phyloP scores from a whole-genome alignment of 1,140 invertebrate species.

The Periplaneta americana region DNA sequence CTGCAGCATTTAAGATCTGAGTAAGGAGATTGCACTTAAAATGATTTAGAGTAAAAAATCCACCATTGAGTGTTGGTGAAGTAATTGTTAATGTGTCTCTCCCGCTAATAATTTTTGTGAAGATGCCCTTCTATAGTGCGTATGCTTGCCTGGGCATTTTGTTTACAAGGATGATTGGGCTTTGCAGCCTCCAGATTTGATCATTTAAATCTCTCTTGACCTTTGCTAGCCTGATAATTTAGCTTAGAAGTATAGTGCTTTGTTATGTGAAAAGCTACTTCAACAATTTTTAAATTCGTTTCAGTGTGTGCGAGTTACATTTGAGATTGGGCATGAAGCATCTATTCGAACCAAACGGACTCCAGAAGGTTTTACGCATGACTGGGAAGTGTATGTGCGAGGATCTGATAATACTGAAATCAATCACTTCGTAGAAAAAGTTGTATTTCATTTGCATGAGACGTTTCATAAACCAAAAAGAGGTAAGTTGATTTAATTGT shows the following conservation, averaged over 20 bases:
- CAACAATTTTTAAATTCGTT: no score
- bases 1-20: no score
- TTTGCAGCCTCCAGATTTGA: neutral
- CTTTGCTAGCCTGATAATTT: neutral
- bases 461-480: conserved; percentile 88
- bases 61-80: no score
- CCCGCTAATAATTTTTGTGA: neutral
- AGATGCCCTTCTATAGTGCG: neutral
- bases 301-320: conserved; percentile 65
- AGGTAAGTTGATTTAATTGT: conserved; percentile 45
- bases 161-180: neutral
- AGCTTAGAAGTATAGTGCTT: no score
- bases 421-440: conserved; percentile 89
- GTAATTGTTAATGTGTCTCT: no score
- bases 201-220: neutral
- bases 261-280: no score
- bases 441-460: conserved; percentile 87
- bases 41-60: no score
- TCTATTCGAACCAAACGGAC: conserved; percentile 70
- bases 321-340: conserved; percentile 90
- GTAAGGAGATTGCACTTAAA: no score
- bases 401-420: conserved; percentile 81
- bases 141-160: neutral
- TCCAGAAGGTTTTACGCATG: conserved; percentile 88
- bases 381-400: conserved; percentile 95